These are phyloP conservation scores for Acropternis orthonyx DNA, from an alignment of 2,797 vertebrate species.

Conservation along the genomic window DNA sequence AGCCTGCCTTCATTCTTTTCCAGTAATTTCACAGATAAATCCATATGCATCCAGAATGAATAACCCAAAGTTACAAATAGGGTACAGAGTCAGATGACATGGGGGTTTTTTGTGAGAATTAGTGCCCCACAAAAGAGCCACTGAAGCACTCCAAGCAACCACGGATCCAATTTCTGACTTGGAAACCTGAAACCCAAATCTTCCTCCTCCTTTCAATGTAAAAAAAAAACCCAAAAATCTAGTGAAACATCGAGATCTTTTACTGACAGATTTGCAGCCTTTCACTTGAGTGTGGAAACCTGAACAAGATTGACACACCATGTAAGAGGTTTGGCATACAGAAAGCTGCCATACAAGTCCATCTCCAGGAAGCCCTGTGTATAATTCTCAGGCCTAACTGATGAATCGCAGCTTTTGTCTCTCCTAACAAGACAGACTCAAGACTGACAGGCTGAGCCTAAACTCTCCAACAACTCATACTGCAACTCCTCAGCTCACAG, in stretches of 20 bases:
- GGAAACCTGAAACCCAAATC: neutral
- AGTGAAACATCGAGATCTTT: neutral
- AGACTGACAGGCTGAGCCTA: neutral
- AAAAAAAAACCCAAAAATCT: too few relatives aligned
- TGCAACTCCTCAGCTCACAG: neutral
- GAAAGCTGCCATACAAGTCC: neutral
- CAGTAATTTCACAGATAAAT: neutral
- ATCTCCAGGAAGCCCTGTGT: neutral
- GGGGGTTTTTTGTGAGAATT: neutral
- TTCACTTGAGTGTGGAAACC: neutral
- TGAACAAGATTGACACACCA: accelerated
- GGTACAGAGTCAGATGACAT: accelerated
- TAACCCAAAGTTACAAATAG: neutral
- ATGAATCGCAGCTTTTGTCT: neutral
- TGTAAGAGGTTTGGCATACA: neutral
- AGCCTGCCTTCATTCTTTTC: neutral
- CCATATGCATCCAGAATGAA: neutral
- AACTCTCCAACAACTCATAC: neutral
- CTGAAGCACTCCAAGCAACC: neutral
- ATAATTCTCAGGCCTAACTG: accelerated
- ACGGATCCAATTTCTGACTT: neutral
- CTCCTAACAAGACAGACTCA: neutral
- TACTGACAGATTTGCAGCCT: neutral
- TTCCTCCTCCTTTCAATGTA: neutral
- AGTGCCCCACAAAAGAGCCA: neutral